Conservation (phyloP, 2,888 invertebrate species). For the Palloptera scutellata region DNA sequence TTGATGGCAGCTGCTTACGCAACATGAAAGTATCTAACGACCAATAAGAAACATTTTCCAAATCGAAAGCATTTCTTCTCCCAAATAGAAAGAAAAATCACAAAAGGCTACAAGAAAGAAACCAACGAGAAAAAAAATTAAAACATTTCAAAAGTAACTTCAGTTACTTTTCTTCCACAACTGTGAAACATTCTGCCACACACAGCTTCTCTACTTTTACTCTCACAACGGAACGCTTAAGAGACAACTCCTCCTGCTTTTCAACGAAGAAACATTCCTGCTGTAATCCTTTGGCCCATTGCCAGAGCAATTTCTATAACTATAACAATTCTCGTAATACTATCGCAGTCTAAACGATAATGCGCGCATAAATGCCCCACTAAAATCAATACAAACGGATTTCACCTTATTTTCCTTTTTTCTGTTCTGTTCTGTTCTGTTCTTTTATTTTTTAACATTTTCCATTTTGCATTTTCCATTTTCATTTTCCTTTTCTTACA, state of each 20-base stretch:
- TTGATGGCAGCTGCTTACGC: conserved; percentile 17
- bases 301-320: conserved; percentile 53
- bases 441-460: conserved; percentile 14
- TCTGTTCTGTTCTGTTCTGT: no score
- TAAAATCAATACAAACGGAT: conserved; percentile 61
- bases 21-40: conserved; percentile 39
- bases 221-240: conserved; percentile 2
- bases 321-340: conserved; percentile 62
- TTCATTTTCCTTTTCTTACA: conserved; percentile 13
- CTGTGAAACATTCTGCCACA: neutral
- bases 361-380: conserved; percentile 62
- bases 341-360: conserved; percentile 63
- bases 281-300: conserved; percentile 40
- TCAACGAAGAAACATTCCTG: neutral
- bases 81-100: conserved; percentile 22
- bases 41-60: conserved; percentile 51
- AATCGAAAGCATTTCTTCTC: conserved; percentile 19
- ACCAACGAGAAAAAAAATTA: conserved; percentile 17
- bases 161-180: conserved; percentile 11
- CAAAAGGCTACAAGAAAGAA: neutral
- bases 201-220: neutral
- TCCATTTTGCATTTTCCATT: conserved; percentile 14
- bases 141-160: conserved; percentile 31
- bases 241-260: conserved; percentile 8
- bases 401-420: neutral